A percentile compares a stretch with the other conserved stretches of the same genome.
Conservation (phyloP, 2,797 vertebrate species). For the Arnoldichthys spilopterus region DNA sequence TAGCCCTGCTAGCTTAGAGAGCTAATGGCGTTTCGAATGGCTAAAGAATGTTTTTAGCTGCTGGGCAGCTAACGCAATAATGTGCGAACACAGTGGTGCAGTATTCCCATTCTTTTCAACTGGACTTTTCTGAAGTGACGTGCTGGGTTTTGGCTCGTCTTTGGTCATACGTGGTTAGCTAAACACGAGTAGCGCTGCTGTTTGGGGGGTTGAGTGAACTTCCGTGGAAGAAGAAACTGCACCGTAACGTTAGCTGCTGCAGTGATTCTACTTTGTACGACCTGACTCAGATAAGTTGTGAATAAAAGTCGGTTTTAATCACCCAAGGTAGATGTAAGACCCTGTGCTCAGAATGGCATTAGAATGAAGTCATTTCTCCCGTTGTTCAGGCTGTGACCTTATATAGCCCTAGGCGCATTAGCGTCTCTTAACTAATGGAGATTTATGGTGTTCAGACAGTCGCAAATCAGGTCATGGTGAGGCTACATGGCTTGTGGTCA, state of each 20-base stretch:
- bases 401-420: background rate
- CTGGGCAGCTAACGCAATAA: background rate
- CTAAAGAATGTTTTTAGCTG: background rate
- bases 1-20: background rate
- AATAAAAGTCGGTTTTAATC: background rate
- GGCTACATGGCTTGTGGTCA: background rate
- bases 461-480: background rate
- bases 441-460: background rate
- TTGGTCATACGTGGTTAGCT: background rate
- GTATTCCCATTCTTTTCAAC: too few relatives aligned
- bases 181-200: background rate
- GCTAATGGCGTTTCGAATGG: background rate
- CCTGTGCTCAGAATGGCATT: background rate
- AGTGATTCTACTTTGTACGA: background rate
- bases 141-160: too few relatives aligned
- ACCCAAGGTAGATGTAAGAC: background rate
- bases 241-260: background rate
- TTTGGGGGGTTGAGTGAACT: background rate
- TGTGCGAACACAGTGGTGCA: too few relatives aligned
- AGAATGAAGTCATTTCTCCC: background rate
- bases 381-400: background rate
- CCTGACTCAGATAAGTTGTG: background rate
- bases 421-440: background rate
- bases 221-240: background rate
- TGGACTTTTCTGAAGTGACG: too few relatives aligned